These are phyloP conservation scores for Caenorhabditis sinica DNA, from an alignment of 2,888 invertebrate species.

Conservation along the genomic window DNA sequence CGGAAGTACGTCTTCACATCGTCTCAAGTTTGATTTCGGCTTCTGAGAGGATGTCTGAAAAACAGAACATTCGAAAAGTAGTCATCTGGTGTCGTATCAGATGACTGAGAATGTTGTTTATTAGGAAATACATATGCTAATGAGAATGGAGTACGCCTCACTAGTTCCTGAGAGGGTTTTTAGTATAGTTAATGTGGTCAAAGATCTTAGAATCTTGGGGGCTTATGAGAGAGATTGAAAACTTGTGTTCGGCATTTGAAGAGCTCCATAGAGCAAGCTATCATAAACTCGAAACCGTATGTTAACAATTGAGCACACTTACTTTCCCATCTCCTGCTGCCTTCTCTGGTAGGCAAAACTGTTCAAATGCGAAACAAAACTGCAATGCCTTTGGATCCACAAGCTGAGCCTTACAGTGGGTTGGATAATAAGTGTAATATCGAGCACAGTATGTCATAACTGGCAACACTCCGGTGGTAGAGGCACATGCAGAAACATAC, in stretches of 20 bases:
- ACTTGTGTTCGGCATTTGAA: too few relatives aligned
- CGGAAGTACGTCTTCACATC: conserved; percentile 75
- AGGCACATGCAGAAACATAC: conserved; percentile 70
- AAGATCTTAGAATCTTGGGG: neutral
- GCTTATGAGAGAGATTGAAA: neutral
- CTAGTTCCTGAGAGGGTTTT: neutral
- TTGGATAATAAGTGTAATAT: conserved; percentile 73
- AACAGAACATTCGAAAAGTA: neutral
- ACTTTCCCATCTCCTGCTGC: conserved; percentile 57
- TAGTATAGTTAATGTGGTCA: neutral
- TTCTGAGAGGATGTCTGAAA: conserved; percentile 45
- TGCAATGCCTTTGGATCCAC: conserved; percentile 61
- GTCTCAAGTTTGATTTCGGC: conserved; percentile 67
- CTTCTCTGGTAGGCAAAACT: conserved; percentile 73
- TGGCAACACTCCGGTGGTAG: conserved; percentile 70
- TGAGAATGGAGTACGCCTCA: conserved; percentile 11
- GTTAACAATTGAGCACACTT: too few relatives aligned
- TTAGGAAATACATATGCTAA: neutral
- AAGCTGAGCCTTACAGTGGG: conserved; percentile 61
- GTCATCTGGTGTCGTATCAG: neutral
- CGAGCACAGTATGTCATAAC: conserved; percentile 73
- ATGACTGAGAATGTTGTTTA: neutral
- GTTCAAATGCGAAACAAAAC: conserved; percentile 75
- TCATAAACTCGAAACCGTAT: too few relatives aligned
- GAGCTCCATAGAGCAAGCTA: too few relatives aligned